A percentile compares a stretch with the other conserved stretches of the same genome.
phyloP scores from a whole-genome alignment of 1,140 invertebrate species.

The Mylabris phalerata region DNA sequence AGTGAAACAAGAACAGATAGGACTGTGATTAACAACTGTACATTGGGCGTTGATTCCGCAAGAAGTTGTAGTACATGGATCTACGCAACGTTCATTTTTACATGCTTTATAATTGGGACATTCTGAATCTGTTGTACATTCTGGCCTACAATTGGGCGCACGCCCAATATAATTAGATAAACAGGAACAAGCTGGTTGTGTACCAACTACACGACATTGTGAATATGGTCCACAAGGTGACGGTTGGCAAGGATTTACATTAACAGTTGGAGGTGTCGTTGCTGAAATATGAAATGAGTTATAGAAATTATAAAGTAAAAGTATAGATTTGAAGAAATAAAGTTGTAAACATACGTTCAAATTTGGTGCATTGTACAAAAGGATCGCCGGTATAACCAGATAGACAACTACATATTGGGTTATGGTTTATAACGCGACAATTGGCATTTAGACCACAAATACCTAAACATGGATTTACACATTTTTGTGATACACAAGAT shows the following conservation, averaged over 20 bases:
- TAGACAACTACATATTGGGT: slow-evolving; percentile 72
- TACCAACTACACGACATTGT: slow-evolving; percentile 63
- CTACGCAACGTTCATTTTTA: slow-evolving; percentile 67
- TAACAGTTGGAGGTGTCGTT: slow-evolving; percentile 33
- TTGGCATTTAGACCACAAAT: slow-evolving; percentile 73
- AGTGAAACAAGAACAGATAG: slow-evolving; percentile 61
- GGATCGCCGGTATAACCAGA: slow-evolving; percentile 72
- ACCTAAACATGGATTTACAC: slow-evolving; percentile 72
- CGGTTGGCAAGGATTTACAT: slow-evolving; percentile 60
- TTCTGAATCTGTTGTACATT: slow-evolving; percentile 67
- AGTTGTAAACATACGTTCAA: slow-evolving; percentile 49
- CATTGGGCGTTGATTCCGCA: slow-evolving; percentile 70
- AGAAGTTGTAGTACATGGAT: slow-evolving; percentile 65
- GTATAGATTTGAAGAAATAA: slow-evolving; percentile 11
- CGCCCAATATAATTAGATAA: slow-evolving; percentile 64
- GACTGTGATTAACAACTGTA: slow-evolving; percentile 68
- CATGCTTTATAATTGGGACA: slow-evolving; percentile 69
- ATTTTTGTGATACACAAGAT: slow-evolving; percentile 76
- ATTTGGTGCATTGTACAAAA: slow-evolving; percentile 57
- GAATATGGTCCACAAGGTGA: slow-evolving; percentile 72
- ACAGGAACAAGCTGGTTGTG: slow-evolving; percentile 68
- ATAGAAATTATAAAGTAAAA: slow-evolving; percentile 10
- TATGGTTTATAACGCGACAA: slow-evolving; percentile 77
- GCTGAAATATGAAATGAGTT: slow-evolving; percentile 26
- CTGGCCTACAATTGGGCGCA: slow-evolving; percentile 71